These are phyloP conservation scores for Rhizomys pruinosus DNA, from an alignment of 2,113 vertebrate genomes.

Conservation along the genomic window DNA sequence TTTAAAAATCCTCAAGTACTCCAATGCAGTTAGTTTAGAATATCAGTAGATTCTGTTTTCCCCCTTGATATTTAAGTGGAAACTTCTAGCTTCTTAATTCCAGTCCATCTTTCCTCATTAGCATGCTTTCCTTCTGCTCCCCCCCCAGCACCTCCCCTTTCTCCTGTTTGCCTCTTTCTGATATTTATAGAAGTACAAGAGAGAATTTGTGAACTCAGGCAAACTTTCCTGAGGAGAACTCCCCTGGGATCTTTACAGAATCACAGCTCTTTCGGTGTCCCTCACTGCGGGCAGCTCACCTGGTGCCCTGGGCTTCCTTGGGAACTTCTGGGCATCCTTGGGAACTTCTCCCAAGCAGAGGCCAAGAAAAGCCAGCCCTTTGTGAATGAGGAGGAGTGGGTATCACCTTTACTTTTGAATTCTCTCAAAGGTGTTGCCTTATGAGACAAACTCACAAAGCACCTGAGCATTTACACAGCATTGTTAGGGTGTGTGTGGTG, in stretches of 20 bases:
- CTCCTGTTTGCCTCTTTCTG: conserved; percentile 67
- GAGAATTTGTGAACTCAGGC: conserved; percentile 62
- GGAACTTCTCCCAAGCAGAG: conserved; percentile 6
- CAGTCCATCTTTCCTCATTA: conserved; percentile 61
- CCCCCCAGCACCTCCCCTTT: conserved; percentile 28
- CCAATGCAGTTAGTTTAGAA: conserved; percentile 39
- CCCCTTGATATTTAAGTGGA: conserved; percentile 61
- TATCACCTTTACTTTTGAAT: conserved; percentile 10
- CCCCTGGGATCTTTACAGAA: neutral
- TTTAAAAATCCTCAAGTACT: conserved; percentile 50
- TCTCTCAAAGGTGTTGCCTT: conserved; percentile 5
- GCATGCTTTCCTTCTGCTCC: neutral
- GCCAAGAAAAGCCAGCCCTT: conserved; percentile 5
- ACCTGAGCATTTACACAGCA: neutral
- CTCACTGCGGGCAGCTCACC: neutral
- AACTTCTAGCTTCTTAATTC: conserved; percentile 54
- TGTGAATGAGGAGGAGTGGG: neutral
- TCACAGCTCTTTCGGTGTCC: neutral
- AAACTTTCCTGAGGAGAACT: conserved; percentile 32
- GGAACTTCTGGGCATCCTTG: neutral
- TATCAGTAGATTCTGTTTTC: conserved; percentile 5
- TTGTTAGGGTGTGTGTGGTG: neutral
- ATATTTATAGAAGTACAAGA: conserved; percentile 67
- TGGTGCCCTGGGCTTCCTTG: neutral
- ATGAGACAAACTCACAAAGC: neutral